Percentiles rank a stretch among this genome's conserved stretches.
Conservation (phyloP, 2,797 vertebrate species). For the Falco biarmicus region DNA sequence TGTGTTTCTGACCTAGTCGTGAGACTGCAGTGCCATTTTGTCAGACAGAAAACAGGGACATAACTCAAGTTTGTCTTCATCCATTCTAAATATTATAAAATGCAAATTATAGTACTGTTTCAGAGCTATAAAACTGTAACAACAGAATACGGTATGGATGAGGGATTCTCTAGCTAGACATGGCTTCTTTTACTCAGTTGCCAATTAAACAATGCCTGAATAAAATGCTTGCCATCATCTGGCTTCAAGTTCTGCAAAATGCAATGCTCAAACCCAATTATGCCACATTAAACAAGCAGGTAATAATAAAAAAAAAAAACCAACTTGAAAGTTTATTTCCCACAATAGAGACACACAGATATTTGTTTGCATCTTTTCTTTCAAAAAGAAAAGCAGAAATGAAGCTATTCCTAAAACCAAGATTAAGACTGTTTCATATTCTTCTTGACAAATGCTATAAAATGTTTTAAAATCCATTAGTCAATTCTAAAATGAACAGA, state of each 20-base stretch:
- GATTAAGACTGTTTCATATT: neutral
- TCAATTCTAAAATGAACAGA: neutral
- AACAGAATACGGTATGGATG: neutral
- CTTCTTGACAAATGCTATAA: neutral
- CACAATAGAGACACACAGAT: neutral
- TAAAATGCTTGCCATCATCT: neutral
- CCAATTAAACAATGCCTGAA: neutral
- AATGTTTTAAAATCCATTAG: neutral
- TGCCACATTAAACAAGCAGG: neutral
- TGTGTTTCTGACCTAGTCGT: neutral
- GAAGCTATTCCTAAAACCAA: neutral
- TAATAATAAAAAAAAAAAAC: neutral
- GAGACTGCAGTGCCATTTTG: neutral
- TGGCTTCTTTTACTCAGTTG: neutral
- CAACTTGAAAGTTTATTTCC: neutral
- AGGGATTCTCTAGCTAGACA: neutral
- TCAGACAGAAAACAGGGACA: neutral
- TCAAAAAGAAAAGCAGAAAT: neutral
- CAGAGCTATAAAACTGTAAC: neutral
- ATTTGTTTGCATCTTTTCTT: constrained; percentile 1
- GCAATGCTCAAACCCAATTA: neutral
- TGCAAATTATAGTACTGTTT: neutral
- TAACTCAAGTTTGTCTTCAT: neutral
- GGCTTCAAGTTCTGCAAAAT: neutral
- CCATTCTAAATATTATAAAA: neutral